phyloP scores from a whole-genome alignment of 2,113 vertebrate genomes.

The Rhinichthys klamathensis region DNA sequence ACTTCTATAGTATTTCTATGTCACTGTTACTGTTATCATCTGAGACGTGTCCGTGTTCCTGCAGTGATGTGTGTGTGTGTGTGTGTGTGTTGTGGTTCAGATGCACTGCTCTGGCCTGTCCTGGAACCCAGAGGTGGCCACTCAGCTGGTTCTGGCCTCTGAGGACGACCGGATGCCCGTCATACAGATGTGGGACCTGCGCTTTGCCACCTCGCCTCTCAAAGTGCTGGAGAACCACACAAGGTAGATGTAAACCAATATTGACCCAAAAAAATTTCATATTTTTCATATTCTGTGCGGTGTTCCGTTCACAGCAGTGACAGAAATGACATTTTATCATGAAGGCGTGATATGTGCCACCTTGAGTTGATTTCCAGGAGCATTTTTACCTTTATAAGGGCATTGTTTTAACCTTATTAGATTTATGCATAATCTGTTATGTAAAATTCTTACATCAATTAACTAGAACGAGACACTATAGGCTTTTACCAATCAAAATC shows the following conservation, averaged over 20 bases:
- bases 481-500: too few relatives aligned
- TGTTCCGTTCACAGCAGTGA: too few relatives aligned
- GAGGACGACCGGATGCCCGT: conserved; percentile 95
- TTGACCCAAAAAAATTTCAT: too few relatives aligned
- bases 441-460: too few relatives aligned
- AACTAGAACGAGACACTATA: too few relatives aligned
- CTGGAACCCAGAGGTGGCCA: conserved; percentile 96
- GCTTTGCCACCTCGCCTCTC: conserved; percentile 93
- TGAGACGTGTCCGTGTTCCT: background rate
- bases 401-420: too few relatives aligned
- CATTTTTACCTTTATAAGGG: too few relatives aligned
- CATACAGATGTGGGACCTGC: conserved; percentile 97
- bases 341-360: too few relatives aligned
- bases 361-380: too few relatives aligned
- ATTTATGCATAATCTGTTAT: too few relatives aligned
- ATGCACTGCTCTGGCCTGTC: conserved; percentile 97
- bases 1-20: background rate
- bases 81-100: conserved; percentile 66
- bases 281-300: too few relatives aligned
- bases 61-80: background rate
- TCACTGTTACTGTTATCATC: background rate
- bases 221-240: conserved; percentile 93
- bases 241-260: conserved; percentile 74
- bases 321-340: too few relatives aligned
- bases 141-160: conserved; percentile 91